phyloP scores from a whole-genome alignment of 2,113 vertebrate genomes.

The Heterotilapia buettikoferi region DNA sequence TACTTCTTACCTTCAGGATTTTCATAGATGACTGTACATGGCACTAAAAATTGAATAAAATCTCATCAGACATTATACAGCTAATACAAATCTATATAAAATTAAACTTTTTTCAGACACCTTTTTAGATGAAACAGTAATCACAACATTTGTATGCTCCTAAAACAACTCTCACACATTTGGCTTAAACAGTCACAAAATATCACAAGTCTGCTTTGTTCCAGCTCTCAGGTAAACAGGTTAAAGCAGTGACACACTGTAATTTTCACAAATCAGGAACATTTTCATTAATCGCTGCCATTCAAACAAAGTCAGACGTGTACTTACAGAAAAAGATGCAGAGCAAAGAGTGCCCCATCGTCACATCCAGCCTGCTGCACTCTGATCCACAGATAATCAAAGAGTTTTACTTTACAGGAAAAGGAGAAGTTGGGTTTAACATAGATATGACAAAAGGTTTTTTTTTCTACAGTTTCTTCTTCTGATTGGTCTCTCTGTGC shows the following conservation, averaged over 20 bases:
- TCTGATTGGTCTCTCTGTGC: no score
- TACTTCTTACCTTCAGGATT: background rate
- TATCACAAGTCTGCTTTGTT: background rate
- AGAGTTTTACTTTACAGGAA: no score
- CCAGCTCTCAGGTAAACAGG: no score
- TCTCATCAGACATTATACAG: background rate
- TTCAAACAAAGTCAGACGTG: no score
- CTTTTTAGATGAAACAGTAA: fast-evolving
- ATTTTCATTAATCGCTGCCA: fast-evolving
- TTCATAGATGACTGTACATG: background rate
- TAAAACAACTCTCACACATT: background rate
- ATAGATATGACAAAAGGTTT: no score
- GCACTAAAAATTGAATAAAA: fast-evolving
- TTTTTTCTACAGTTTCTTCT: no score
- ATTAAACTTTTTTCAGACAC: fast-evolving
- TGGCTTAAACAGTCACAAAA: background rate
- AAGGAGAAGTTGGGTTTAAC: no score
- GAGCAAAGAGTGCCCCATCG: no score
- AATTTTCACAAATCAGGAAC: fast-evolving
- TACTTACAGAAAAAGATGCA: no score
- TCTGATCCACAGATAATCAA: no score
- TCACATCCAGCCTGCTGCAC: no score
- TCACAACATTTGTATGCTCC: background rate
- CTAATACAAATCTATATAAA: background rate
- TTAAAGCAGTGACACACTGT: no score